Evolutionary conservation across 1,140 invertebrate genomes (phyloP), one percentile per base, ranked within the genome.

Genomic region (Gyrodactylus bullatarudis): DNA sequence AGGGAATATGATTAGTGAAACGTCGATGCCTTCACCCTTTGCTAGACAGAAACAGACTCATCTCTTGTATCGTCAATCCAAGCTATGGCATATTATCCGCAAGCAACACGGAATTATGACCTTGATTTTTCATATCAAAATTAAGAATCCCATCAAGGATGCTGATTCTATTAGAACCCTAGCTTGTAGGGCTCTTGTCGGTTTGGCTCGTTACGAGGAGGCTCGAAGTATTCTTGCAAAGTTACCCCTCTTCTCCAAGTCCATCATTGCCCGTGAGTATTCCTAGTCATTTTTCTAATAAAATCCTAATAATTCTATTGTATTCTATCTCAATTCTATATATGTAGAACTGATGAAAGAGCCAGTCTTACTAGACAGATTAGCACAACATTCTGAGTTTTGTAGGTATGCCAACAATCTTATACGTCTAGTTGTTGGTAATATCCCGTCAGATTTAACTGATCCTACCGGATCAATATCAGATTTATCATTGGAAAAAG

Each of bases 141-240:
- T 88, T 1, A 95, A 94, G 82, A 87, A 87, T 16, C 92, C 93
- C 0, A 89, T 96, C 23, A 95, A 90, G 0, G 92, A 96, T 83
- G 93, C 92, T 1, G 93, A 97, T 81, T 86, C 86, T 68, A 88
- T 97, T 76, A 83, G 92, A 34, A 88, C 88, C 1, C 82, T 96
- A 76, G 89, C 92, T 0, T 93, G 91, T 76, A 54, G 34, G n/a
- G 34, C 91, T 1, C 83, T 97, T n/a, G 87, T 88, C 73, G 94
- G 92, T 0, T 82, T 97, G 26, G 88, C 91, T 1, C 82, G 91
- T 24, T 91, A 88, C 75, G 87, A 91, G 78, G 89, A 87, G 68
- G 89, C 96, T 0, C 82, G 88, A 16, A 92, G 97, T 82, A 95
- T 98, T 76, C 87, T 97, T 69, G 87, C 89, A 76, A 95, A 96